Evolutionary conservation across 2,113 vertebrate genomes (phyloP).

Genomic region (Ciconia boyciana): DNA sequence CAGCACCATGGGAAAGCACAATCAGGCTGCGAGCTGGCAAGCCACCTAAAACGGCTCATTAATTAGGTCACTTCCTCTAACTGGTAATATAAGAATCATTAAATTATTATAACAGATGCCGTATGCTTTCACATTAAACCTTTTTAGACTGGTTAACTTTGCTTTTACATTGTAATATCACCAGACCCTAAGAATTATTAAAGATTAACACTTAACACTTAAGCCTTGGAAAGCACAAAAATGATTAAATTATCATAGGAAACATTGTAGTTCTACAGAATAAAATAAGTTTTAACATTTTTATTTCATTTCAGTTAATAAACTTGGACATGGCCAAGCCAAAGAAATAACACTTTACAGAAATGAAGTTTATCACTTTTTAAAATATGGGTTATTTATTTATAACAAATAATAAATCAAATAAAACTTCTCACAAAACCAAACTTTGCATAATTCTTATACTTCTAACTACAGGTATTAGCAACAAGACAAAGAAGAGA

Average conservation of each 20-base stretch:
- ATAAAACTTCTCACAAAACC: neutral
- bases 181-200: neutral
- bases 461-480: neutral
- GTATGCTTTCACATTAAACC: neutral
- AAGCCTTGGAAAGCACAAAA: neutral
- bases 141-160: neutral
- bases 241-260: neutral
- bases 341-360: neutral
- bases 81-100: neutral
- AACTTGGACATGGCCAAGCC: neutral
- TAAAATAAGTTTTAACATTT: neutral
- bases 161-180: neutral
- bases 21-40: neutral
- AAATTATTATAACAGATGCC: neutral
- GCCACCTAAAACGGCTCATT: rapidly evolving
- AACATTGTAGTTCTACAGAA: neutral
- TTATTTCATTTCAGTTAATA: neutral
- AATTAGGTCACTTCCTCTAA: neutral
- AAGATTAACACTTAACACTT: neutral
- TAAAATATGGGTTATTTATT: neutral
- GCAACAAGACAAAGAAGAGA: neutral
- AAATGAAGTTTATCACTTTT: neutral
- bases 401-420: neutral
- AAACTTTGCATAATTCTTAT: neutral
- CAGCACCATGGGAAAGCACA: neutral